These are phyloP conservation scores for Sus cebifrons DNA, from an alignment of 2,797 vertebrate genomes.

Conservation along the genomic window DNA sequence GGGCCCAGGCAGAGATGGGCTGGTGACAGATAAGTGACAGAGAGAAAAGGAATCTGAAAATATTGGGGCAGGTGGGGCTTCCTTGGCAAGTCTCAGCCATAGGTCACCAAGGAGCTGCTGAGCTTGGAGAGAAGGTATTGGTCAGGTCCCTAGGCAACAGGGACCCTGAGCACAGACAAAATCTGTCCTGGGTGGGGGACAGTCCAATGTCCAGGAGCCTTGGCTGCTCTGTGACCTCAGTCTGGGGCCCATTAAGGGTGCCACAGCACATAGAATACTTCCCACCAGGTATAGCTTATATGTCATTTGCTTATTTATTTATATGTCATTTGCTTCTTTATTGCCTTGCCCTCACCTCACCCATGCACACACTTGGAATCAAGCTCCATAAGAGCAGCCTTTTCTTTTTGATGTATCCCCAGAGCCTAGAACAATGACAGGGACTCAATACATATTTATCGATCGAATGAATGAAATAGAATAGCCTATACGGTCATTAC, in stretches of 20 bases:
- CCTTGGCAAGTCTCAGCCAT: conserved; percentile 17
- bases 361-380: background rate
- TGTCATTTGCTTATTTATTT: background rate
- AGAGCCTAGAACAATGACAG: conserved; percentile 36
- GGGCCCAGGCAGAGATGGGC: conserved; percentile 62
- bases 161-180: background rate
- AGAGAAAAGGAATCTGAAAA: conserved; percentile 84
- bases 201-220: background rate
- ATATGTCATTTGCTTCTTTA: background rate
- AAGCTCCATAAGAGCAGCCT: background rate
- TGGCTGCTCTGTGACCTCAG: background rate
- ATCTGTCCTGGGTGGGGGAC: background rate
- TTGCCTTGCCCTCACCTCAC: background rate
- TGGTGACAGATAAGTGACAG: conserved; percentile 72
- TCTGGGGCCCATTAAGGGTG: background rate
- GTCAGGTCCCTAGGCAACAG: background rate
- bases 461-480: conserved; percentile 13
- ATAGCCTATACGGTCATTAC: background rate
- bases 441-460: background rate
- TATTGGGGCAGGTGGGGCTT: conserved; percentile 58
- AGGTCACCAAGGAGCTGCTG: conserved; percentile 36
- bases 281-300: background rate
- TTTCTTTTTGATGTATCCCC: background rate
- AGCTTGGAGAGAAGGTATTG: background rate
- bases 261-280: background rate